These are phyloP conservation scores for Kuschelorhynchus macadamiae DNA, from an alignment of 2,888 invertebrate species.

Conservation along the genomic window DNA sequence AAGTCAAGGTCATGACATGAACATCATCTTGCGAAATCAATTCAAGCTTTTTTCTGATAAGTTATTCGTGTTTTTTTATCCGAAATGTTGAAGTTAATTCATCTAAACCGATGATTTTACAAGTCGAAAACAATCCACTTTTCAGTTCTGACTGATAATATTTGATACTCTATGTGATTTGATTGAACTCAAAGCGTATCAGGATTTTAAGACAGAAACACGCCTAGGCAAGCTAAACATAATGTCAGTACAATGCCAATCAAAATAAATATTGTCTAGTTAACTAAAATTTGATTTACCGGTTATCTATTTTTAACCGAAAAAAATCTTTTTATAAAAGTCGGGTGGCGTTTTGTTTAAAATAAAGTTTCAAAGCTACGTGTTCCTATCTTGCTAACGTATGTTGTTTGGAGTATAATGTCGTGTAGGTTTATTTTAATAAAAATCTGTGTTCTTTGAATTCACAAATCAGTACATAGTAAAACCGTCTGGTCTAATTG, in stretches of 20 bases:
- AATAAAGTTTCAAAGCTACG: conserved; percentile 16
- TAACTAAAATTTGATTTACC: conserved; percentile 10
- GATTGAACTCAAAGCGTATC: no score
- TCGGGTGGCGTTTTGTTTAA: conserved; percentile 4
- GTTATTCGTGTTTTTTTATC: no score
- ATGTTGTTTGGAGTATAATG: conserved; percentile 53
- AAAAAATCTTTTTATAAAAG: conserved; percentile 9
- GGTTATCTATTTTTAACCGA: conserved; percentile 3
- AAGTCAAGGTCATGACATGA: no score
- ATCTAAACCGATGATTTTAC: no score
- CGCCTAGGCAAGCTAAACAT: no score
- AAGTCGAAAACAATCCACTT: no score
- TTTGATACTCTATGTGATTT: no score
- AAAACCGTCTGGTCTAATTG: conserved; percentile 19
- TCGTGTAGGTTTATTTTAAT: conserved; percentile 25
- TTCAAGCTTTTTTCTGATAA: no score
- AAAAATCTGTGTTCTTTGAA: conserved; percentile 20
- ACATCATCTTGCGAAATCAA: no score
- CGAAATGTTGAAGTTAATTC: no score
- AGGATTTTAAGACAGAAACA: no score
- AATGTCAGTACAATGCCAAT: conserved; percentile 7
- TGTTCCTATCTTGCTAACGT: conserved; percentile 6
- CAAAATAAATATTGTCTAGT: conserved; percentile 23
- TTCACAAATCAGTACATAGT: conserved; percentile 30
- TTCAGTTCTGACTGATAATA: no score